Percentiles rank a stretch among this genome's conserved stretches.
Evolutionary conservation across 1,140 invertebrate species (phyloP).

Genomic region (Brachionus plicatilis): DNA sequence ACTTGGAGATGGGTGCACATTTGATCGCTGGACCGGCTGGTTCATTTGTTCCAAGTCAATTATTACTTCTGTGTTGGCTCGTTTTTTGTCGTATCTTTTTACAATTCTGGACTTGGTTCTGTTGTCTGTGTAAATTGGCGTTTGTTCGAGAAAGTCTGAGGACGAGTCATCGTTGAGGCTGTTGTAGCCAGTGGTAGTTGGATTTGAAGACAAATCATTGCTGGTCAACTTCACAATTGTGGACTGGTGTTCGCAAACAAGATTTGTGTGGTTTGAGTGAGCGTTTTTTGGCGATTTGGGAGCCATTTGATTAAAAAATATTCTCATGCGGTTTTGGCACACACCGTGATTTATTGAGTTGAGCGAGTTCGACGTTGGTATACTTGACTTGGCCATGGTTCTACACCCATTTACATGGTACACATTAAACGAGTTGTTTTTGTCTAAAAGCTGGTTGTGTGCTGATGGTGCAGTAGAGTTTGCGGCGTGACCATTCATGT

Average conservation of each 20-base stretch:
- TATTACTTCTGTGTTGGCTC: constrained; percentile 12
- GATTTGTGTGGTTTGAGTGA: not conserved
- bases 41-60: not conserved
- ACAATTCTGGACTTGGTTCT: not conserved
- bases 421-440: not conserved
- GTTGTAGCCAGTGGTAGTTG: not conserved
- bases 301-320: not conserved
- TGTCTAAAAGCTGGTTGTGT: not conserved
- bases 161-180: constrained; percentile 13
- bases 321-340: not conserved
- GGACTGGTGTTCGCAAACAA: too few species aligned
- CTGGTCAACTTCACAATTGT: not conserved
- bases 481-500: not conserved
- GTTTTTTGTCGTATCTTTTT: constrained; percentile 12
- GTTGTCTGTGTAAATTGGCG: not conserved
- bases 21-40: not conserved
- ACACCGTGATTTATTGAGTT: not conserved
- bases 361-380: not conserved
- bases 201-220: not conserved
- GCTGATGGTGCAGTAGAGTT: not conserved
- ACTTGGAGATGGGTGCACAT: too few species aligned
- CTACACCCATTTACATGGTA: not conserved
- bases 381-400: not conserved
- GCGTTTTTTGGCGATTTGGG: not conserved
- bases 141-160: not conserved